Evolutionary conservation across 2,113 vertebrate species (phyloP), one percentile per base, ranked within the genome.

Genomic region (Oreotrochilus melanogaster): DNA sequence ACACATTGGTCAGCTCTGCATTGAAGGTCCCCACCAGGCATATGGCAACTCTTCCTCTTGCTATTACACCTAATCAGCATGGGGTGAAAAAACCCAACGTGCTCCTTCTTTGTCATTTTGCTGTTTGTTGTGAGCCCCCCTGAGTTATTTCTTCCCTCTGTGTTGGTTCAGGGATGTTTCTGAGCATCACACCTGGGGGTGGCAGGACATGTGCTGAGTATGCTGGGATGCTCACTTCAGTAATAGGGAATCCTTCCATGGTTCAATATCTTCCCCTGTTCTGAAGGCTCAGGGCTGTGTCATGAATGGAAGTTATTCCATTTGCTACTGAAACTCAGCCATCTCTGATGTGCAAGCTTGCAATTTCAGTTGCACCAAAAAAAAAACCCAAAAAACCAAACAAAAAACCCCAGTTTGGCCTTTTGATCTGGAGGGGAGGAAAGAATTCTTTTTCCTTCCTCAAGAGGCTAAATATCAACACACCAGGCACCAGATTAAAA

Each of bases 1-100:
- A 35, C 15, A 1, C 72, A 15, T 48, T 1, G 5, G 21, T 24
- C 66, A 42, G 3, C 30, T 60, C 53, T 21, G 1, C 11, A 3
- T 7, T 35, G 58, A 42, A 54, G 58, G 60, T 56, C 43, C 47
- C 60, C 9, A 7, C 16, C 35, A 30, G 39, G 30, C 54, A 2
- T 5, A 6, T 16, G 48, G 12, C 37, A 33, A 53, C n/a, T 62
- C 25, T 24, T 84, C 62, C 37, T 67, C 28, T 57, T n/a, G 21
- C 42, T 61, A 5, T 22, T 66, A 3, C 16, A 30, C 35, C 30
- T 13, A 14, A 4, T 14, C 33, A 43, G 45, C 35, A 5, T 28
- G 19, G 35, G 54, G 14, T 47, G 45, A 12, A 42, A 62, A 25
- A 43, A 4, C 1, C 10, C 65, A 30, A 6, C 23, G 3, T 13